phyloP scores from a whole-genome alignment of 2,797 vertebrate species.

The Pteropus rufus region DNA sequence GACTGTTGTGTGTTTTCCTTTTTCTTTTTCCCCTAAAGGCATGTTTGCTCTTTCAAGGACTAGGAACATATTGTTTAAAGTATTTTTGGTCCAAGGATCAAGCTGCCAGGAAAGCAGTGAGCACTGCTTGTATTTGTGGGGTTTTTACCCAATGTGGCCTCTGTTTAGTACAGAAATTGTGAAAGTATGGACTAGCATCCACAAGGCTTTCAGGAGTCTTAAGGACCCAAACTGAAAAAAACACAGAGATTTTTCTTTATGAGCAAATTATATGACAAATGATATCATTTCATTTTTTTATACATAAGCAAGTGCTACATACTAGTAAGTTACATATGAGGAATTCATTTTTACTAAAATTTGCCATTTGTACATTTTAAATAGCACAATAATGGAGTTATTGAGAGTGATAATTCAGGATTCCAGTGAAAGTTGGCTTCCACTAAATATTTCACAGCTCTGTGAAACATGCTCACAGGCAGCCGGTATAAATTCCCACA shows the following conservation, averaged over 20 bases:
- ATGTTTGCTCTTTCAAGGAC: slow-evolving; percentile 50
- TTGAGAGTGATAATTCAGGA: background rate
- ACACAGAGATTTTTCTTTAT: background rate
- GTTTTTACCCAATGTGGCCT: background rate
- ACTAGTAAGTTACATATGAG: background rate
- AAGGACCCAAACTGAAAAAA: background rate
- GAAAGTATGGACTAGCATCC: background rate
- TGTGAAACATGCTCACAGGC: background rate
- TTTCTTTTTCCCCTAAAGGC: background rate
- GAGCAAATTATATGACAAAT: background rate
- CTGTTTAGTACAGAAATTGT: background rate
- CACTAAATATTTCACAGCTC: background rate
- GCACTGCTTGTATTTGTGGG: background rate
- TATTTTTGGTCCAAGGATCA: background rate
- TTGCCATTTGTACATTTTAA: background rate
- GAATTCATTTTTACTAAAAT: background rate
- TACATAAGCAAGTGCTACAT: background rate
- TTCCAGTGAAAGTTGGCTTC: background rate
- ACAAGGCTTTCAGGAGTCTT: background rate
- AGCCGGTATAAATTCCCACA: background rate
- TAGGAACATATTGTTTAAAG: slow-evolving; percentile 19
- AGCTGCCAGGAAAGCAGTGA: background rate
- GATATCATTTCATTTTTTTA: background rate
- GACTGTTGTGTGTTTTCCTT: background rate
- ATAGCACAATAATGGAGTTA: background rate